These are phyloP conservation scores for Mesorhabditis spiculigera DNA, from an alignment of 2,888 invertebrate genomes.

Conservation along the genomic window DNA sequence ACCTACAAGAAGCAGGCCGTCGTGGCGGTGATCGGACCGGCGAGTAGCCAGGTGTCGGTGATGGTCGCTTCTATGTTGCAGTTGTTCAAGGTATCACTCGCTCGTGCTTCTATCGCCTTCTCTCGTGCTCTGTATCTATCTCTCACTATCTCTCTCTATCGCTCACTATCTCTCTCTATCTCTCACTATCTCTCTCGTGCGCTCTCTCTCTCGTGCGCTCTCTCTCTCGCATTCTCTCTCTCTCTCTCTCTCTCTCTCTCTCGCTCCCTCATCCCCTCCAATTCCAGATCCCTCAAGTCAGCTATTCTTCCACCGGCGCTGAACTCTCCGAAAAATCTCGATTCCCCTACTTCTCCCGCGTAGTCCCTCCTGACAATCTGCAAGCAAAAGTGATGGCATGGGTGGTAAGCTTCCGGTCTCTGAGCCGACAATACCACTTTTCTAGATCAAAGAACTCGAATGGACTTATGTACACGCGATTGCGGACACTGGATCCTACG, in stretches of 20 bases:
- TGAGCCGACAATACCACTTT: constrained; percentile 57
- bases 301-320: constrained; percentile 73
- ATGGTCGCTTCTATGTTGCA: too few species aligned
- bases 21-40: constrained; percentile 75
- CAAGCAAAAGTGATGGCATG: constrained; percentile 72
- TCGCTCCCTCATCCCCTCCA: too few species aligned
- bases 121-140: too few species aligned
- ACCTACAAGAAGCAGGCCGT: constrained; percentile 66
- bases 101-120: too few species aligned
- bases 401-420: constrained; percentile 60
- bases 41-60: constrained; percentile 72
- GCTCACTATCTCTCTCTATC: too few species aligned
- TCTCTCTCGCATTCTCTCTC: too few species aligned
- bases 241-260: too few species aligned
- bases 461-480: constrained; percentile 77
- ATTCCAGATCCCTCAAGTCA: constrained; percentile 72
- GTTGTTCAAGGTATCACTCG: constrained; percentile 73
- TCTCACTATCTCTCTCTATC: too few species aligned
- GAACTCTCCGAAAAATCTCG: constrained; percentile 72
- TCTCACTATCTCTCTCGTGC: too few species aligned
- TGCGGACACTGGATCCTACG: constrained; percentile 75
- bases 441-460: constrained; percentile 66
- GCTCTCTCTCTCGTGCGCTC: too few species aligned
- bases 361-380: constrained; percentile 73
- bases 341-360: constrained; percentile 72